Percentiles rank a stretch among this genome's conserved stretches.
These are phyloP conservation scores for Reticulitermes lucifugus DNA, from an alignment of 2,888 invertebrate species.

Conservation along the genomic window DNA sequence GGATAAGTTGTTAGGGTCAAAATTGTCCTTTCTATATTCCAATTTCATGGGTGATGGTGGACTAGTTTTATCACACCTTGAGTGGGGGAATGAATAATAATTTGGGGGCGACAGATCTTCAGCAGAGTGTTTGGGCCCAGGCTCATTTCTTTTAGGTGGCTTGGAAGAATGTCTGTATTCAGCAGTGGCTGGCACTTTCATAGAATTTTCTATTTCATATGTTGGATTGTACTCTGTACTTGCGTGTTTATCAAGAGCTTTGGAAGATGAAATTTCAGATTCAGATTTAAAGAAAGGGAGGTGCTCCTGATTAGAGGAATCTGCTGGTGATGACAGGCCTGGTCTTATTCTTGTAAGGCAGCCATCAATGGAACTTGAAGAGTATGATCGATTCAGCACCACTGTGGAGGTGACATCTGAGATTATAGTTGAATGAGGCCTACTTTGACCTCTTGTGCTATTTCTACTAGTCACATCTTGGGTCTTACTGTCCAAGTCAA, in stretches of 20 bases:
- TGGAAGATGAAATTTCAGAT: not conserved
- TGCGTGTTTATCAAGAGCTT: not conserved
- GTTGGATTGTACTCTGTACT: not conserved
- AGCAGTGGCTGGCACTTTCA: not conserved
- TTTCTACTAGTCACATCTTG: not conserved
- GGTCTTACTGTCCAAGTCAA: not conserved
- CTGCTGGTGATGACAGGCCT: not conserved
- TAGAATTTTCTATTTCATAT: constrained; percentile 2
- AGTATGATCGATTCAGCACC: constrained; percentile 25
- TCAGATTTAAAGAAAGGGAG: not conserved
- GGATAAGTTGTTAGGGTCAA: not conserved
- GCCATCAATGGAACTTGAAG: constrained; percentile 34
- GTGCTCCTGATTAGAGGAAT: not conserved
- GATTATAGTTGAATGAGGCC: constrained; percentile 37
- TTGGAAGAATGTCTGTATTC: not conserved
- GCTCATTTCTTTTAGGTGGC: too few relatives aligned
- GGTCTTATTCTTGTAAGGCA: not conserved
- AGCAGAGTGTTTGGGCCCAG: not conserved
- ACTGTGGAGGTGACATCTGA: not conserved
- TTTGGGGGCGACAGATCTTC: not conserved
- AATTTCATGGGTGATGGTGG: not conserved
- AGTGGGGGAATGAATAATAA: not conserved
- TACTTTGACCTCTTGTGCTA: not conserved
- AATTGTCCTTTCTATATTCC: not conserved
- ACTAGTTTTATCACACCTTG: not conserved